A percentile compares a stretch with the other conserved stretches of the same genome.
Evolutionary conservation across 2,113 vertebrate genomes (phyloP).

Genomic region (Lucifuga dentata): DNA sequence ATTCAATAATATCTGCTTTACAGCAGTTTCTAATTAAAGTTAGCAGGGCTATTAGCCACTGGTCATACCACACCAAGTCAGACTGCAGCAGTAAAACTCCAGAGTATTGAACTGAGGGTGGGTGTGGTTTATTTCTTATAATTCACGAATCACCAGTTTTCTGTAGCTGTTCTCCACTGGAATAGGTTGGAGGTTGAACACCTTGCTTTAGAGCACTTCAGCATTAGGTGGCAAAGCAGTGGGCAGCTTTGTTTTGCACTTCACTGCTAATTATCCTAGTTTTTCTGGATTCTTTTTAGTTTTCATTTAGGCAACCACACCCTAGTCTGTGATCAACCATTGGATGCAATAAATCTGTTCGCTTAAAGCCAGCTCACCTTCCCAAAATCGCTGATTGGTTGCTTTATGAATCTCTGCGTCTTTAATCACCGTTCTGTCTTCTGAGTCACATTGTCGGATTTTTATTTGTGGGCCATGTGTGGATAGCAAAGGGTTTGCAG

Average conservation of each 20-base stretch:
- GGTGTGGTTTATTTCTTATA: too few relatives aligned
- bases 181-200: too few relatives aligned
- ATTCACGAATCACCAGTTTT: too few relatives aligned
- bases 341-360: constrained; percentile 30
- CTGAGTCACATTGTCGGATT: constrained; percentile 44
- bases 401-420: constrained; percentile 21
- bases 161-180: too few relatives aligned
- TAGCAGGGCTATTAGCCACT: too few relatives aligned
- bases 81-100: too few relatives aligned
- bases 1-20: too few relatives aligned
- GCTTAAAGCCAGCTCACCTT: constrained; percentile 39
- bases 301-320: constrained; percentile 16
- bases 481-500: constrained; percentile 48
- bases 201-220: too few relatives aligned
- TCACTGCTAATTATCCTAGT: constrained; percentile 17
- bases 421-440: constrained; percentile 46
- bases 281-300: background rate
- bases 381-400: constrained; percentile 34
- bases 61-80: too few relatives aligned
- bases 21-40: too few relatives aligned
- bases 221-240: too few relatives aligned
- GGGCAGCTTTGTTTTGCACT: constrained; percentile 4
- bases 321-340: constrained; percentile 19
- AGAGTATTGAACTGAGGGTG: too few relatives aligned
- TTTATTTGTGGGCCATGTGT: constrained; percentile 51